phyloP scores from a whole-genome alignment of 1,140 invertebrate genomes.

The Trichoplusia ni region DNA sequence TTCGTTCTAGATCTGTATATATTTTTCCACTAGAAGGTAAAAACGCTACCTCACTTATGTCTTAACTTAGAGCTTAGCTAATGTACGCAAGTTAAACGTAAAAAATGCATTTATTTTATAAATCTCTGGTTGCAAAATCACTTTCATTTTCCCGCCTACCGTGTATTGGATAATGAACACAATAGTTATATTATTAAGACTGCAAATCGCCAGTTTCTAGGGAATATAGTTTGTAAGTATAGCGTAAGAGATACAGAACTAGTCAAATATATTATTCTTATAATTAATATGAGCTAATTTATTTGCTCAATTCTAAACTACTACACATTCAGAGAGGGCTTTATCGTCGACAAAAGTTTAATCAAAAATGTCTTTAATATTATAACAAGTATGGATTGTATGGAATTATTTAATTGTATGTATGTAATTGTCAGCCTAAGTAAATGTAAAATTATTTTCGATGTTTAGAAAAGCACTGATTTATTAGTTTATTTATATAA shows the following conservation, averaged over 20 bases:
- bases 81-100: conserved; percentile 36
- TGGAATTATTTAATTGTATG: background rate
- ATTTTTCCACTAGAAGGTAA: conserved; percentile 78
- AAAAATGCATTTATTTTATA: conserved; percentile 33
- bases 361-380: too few species aligned
- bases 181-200: conserved; percentile 63
- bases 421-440: conserved; percentile 36
- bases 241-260: conserved; percentile 69
- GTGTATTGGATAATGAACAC: conserved; percentile 28
- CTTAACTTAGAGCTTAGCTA: conserved; percentile 77
- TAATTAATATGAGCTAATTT: conserved; percentile 59
- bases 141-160: conserved; percentile 29
- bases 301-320: conserved; percentile 57
- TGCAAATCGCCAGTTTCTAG: conserved; percentile 75
- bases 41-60: conserved; percentile 79
- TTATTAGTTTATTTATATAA: conserved; percentile 24
- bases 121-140: conserved; percentile 17
- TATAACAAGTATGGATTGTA: conserved; percentile 4
- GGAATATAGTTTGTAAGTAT: conserved; percentile 50
- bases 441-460: conserved; percentile 27
- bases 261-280: conserved; percentile 69
- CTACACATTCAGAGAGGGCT: conserved; percentile 33
- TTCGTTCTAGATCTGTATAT: conserved; percentile 74
- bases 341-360: conserved; percentile 4
- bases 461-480: conserved; percentile 19